Conservation (phyloP, 2,797 vertebrate species). For the Mormyrus proboscirostris region DNA sequence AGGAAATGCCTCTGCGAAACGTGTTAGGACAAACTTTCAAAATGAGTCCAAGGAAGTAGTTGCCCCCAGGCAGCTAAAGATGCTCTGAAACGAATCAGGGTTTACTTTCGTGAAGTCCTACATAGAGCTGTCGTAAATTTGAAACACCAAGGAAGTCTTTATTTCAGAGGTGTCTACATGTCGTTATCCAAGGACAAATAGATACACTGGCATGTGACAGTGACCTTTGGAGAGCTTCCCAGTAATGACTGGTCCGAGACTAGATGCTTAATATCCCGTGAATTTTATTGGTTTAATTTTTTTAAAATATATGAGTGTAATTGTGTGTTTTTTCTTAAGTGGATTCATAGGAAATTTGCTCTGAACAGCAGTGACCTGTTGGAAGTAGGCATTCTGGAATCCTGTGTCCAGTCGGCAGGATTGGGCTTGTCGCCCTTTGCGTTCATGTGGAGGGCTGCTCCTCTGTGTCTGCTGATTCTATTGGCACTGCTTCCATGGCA, state of each 20-base stretch:
- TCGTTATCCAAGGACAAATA: neutral
- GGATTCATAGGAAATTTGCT: neutral
- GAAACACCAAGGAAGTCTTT: neutral
- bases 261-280: neutral
- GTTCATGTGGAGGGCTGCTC: constrained; percentile 29
- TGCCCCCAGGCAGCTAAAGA: neutral
- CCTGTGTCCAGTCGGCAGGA: neutral
- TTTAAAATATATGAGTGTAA: neutral
- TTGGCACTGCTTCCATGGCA: constrained; percentile 54
- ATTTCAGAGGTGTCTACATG: neutral
- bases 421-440: neutral
- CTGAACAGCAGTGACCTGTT: neutral
- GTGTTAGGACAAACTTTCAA: neutral
- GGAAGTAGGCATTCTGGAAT: neutral
- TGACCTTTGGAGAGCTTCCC: neutral
- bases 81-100: neutral
- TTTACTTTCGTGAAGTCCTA: neutral
- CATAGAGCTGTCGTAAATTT: neutral
- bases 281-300: neutral
- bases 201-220: neutral
- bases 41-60: neutral
- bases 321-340: neutral
- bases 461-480: constrained; percentile 48
- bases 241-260: neutral
- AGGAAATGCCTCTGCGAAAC: neutral